These are phyloP conservation scores for Plebejus melissa DNA, from an alignment of 2,888 invertebrate genomes.

Conservation along the genomic window DNA sequence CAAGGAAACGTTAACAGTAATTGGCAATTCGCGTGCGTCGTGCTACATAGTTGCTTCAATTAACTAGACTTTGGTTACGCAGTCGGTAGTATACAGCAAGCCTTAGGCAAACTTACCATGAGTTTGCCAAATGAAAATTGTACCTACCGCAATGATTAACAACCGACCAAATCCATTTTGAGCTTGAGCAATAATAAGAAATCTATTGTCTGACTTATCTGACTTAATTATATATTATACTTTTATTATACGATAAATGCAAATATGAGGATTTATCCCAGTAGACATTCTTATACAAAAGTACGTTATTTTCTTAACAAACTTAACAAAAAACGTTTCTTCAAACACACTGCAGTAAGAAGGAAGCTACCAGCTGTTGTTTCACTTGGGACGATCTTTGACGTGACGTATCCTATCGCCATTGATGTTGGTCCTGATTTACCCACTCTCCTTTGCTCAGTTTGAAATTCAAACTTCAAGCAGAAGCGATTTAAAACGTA, in stretches of 20 bases:
- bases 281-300: too few species aligned
- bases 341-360: too few species aligned
- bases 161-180: neutral
- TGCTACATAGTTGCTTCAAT: conserved; percentile 6
- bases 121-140: neutral
- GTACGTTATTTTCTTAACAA: too few species aligned
- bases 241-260: neutral
- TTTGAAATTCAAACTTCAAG: neutral
- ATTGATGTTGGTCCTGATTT: neutral
- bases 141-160: neutral
- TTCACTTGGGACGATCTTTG: too few species aligned
- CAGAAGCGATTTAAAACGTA: too few species aligned
- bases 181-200: neutral
- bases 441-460: neutral
- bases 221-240: too few species aligned
- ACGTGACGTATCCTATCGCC: too few species aligned
- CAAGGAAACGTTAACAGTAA: conserved; percentile 10
- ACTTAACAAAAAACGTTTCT: too few species aligned
- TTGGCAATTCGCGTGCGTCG: neutral
- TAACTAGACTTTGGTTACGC: conserved; percentile 1
- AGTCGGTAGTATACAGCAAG: neutral
- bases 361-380: too few species aligned
- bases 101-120: neutral
- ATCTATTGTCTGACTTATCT: too few species aligned
- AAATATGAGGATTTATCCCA: too few species aligned